phyloP scores from a whole-genome alignment of 2,113 vertebrate genomes.

The Cathartes aura region DNA sequence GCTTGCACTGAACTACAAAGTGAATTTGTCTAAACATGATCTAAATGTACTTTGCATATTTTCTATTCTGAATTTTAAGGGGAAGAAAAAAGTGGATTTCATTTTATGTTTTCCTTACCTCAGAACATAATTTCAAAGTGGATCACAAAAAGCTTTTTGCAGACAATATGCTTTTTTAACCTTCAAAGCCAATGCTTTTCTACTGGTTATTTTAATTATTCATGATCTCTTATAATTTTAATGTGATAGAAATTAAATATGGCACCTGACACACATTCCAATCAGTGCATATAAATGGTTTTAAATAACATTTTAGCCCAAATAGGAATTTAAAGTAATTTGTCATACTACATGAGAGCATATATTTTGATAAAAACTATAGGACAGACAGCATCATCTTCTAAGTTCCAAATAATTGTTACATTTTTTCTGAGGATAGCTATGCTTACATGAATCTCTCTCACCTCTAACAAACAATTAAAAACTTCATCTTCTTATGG shows the following conservation, averaged over 20 bases:
- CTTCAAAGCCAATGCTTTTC: background rate
- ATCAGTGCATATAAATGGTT: background rate
- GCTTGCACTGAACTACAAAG: background rate
- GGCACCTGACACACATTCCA: background rate
- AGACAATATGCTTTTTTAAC: background rate
- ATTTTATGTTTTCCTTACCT: background rate
- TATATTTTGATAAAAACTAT: background rate
- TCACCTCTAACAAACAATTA: background rate
- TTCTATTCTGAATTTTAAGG: background rate
- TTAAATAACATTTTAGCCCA: background rate
- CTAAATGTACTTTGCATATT: background rate
- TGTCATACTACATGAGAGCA: background rate
- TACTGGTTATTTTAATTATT: background rate
- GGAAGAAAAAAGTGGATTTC: background rate
- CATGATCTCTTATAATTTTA: background rate
- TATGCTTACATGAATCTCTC: background rate
- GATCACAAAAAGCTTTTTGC: background rate
- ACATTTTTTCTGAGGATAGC: background rate
- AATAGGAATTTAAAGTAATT: background rate
- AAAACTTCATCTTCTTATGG: background rate
- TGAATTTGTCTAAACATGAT: background rate
- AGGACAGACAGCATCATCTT: background rate
- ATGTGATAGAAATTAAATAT: background rate
- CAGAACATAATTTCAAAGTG: background rate
- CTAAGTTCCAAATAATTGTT: background rate